Conservation (phyloP, 2,797 vertebrate species). For the Varecia variegata region DNA sequence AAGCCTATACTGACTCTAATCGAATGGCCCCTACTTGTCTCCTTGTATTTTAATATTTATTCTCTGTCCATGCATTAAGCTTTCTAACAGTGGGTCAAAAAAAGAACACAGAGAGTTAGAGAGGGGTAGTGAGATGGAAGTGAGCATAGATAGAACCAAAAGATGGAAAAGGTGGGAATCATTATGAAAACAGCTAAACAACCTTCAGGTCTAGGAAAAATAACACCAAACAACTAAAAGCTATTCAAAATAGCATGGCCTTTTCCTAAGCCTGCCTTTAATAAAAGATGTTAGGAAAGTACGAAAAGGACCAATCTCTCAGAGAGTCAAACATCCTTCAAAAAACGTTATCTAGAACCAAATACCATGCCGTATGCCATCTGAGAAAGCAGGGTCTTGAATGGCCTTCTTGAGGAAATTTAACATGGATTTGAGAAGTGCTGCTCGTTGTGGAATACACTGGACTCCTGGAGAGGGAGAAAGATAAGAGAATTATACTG, state of each 20-base stretch:
- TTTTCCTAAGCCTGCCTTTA: background rate
- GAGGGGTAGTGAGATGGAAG: background rate
- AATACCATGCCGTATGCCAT: slow-evolving; percentile 96
- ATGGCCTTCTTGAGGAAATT: slow-evolving; percentile 99
- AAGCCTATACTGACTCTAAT: background rate
- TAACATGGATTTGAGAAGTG: slow-evolving; percentile 97
- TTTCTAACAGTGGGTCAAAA: background rate
- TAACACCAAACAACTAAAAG: slow-evolving; percentile 24
- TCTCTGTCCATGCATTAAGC: background rate
- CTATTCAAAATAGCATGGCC: background rate
- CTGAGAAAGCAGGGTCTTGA: slow-evolving; percentile 97
- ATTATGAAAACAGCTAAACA: slow-evolving; percentile 9
- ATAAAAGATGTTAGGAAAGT: background rate
- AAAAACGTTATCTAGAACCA: slow-evolving; percentile 49
- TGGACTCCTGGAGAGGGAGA: slow-evolving; percentile 88
- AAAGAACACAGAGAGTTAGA: background rate
- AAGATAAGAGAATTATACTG: background rate
- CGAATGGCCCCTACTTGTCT: background rate
- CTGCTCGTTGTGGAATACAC: slow-evolving; percentile 98
- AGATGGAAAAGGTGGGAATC: background rate
- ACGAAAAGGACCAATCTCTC: background rate
- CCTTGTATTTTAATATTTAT: slow-evolving; percentile 25
- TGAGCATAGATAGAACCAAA: slow-evolving; percentile 33
- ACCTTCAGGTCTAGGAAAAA: background rate
- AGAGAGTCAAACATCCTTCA: background rate